Evolutionary conservation across 2,113 vertebrate species (phyloP).

Genomic region (Callipepla californica): DNA sequence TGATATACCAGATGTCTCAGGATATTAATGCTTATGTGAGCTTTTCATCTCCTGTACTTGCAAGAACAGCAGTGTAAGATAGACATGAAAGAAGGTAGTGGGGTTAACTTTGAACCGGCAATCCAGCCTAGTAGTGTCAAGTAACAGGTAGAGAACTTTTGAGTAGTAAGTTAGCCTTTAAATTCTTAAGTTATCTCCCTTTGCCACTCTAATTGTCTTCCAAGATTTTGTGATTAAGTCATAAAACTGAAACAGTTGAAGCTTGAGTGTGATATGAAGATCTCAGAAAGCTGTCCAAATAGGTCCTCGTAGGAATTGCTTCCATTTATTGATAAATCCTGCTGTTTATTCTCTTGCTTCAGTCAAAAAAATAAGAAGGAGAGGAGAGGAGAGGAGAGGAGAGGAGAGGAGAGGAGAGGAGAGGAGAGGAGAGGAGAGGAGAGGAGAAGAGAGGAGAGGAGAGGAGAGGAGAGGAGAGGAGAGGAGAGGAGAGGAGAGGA

Average conservation of each 20-base stretch:
- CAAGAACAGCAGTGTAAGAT: accelerated
- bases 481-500: too few relatives aligned
- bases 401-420: too few relatives aligned
- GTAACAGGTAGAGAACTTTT: neutral
- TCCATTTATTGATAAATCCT: neutral
- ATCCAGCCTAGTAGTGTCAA: neutral
- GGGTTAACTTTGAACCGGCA: neutral
- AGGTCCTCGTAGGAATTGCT: neutral
- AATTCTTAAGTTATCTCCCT: neutral
- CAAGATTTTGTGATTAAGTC: neutral
- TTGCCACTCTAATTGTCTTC: neutral
- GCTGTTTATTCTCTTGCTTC: neutral
- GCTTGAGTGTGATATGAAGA: neutral
- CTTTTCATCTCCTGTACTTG: neutral
- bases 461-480: too few relatives aligned
- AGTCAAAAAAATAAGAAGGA: neutral
- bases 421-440: too few relatives aligned
- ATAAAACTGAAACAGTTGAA: neutral
- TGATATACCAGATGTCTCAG: neutral
- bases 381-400: too few relatives aligned
- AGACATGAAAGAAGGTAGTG: neutral
- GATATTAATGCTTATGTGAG: neutral
- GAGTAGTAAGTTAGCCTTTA: neutral
- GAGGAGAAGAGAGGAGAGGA: too few relatives aligned
- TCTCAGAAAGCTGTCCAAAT: neutral